Conservation (phyloP, 1,140 invertebrate genomes). For the Rhynchophorus ferrugineus region DNA sequence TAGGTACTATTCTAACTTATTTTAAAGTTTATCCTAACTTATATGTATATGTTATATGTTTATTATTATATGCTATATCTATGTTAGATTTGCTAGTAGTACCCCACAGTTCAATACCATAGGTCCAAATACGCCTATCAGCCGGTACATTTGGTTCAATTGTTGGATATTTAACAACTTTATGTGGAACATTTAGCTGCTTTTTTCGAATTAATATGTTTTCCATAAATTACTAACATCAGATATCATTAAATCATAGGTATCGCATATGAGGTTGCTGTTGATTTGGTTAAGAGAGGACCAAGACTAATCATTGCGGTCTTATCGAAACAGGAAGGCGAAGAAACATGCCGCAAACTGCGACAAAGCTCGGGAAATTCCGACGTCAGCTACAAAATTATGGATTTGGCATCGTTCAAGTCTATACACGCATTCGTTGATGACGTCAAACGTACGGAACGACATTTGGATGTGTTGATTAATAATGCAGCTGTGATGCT, state of each 20-base stretch:
- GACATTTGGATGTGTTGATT: conserved; percentile 54
- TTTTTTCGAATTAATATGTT: too few species aligned
- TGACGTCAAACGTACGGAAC: background rate
- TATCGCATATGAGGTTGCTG: background rate
- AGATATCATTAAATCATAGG: background rate
- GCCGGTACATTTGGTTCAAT: too few species aligned
- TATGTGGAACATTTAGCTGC: too few species aligned
- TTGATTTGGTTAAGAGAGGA: background rate
- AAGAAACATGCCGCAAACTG: background rate
- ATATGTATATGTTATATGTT: too few species aligned
- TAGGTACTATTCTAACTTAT: too few species aligned
- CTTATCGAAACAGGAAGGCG: background rate
- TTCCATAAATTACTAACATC: too few species aligned
- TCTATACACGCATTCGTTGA: background rate
- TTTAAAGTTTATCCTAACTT: too few species aligned
- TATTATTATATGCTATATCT: too few species aligned
- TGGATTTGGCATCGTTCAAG: background rate
- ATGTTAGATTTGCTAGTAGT: too few species aligned
- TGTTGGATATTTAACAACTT: too few species aligned
- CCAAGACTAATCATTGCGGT: background rate
- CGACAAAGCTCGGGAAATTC: background rate
- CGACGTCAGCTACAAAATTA: background rate
- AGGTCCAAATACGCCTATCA: too few species aligned
- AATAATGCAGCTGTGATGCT: conserved; percentile 47
- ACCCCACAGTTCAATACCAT: too few species aligned